Conservation (phyloP, 2,113 vertebrate species). For the Acrocephalus kingi region DNA sequence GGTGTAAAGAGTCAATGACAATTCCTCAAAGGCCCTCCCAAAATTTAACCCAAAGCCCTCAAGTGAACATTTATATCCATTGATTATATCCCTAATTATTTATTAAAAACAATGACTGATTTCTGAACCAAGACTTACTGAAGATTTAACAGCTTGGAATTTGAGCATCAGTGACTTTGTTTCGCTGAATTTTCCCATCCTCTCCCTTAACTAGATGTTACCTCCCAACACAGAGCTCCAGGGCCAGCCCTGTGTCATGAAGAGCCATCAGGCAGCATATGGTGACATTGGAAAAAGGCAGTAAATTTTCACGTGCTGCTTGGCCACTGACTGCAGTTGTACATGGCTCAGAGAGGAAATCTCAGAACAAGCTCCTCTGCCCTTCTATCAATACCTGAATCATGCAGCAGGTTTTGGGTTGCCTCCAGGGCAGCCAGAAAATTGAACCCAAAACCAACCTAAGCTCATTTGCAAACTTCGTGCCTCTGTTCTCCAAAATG, state of each 20-base stretch:
- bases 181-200: not conserved
- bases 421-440: not conserved
- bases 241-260: not conserved
- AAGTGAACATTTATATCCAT: not conserved
- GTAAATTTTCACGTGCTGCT: accelerated
- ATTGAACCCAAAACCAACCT: not conserved
- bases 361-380: not conserved
- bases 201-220: not conserved
- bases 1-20: not conserved
- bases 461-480: not conserved
- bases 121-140: not conserved
- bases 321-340: not conserved
- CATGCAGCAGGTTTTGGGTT: not conserved
- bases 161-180: not conserved
- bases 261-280: not conserved
- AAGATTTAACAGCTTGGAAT: not conserved
- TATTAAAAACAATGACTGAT: not conserved
- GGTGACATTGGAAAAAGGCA: not conserved
- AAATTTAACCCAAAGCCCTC: not conserved
- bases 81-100: not conserved
- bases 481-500: not conserved
- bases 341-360: not conserved
- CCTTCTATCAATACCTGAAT: not conserved
- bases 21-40: not conserved
- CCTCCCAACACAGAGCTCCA: not conserved